Conservation (phyloP, 2,888 invertebrate species). For the Drosophila subsilvestris region DNA sequence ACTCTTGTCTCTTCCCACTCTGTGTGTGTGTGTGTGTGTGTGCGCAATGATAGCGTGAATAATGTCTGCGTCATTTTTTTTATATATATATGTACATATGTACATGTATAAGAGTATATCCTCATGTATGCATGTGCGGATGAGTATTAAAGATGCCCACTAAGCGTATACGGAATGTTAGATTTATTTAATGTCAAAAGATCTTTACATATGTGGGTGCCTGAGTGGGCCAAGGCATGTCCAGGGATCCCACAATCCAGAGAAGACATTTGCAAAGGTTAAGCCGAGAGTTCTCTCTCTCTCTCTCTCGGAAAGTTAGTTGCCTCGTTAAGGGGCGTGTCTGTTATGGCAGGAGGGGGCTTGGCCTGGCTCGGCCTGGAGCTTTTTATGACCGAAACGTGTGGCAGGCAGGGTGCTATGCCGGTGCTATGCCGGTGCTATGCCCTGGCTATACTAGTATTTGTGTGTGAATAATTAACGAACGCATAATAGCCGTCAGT, state of each 20-base stretch:
- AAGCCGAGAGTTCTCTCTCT: conserved; percentile 52
- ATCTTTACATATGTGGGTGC: conserved; percentile 45
- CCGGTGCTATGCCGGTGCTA: conserved; percentile 2
- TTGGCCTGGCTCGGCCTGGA: not conserved
- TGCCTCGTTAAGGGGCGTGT: conserved; percentile 68
- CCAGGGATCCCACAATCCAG: conserved; percentile 50
- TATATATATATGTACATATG: conserved; percentile 21
- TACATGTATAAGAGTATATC: conserved; percentile 6
- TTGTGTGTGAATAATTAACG: conserved; percentile 75
- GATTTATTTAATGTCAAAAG: conserved; percentile 78
- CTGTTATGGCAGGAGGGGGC: conserved; percentile 44
- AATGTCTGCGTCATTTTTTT: conserved; percentile 79
- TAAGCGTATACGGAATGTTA: conserved; percentile 66
- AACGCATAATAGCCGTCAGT: conserved; percentile 73
- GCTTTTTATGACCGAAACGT: conserved; percentile 79
- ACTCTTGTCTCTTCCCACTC: not conserved
- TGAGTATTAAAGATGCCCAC: conserved; percentile 70
- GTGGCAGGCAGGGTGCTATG: conserved; percentile 24
- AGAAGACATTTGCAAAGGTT: conserved; percentile 65
- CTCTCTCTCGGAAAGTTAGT: conserved; percentile 41
- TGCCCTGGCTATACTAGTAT: conserved; percentile 22
- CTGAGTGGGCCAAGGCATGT: conserved; percentile 51
- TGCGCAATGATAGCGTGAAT: conserved; percentile 78
- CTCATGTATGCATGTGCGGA: conserved; percentile 26
- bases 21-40: conserved; percentile 29